Conservation (phyloP, 23 tunicate species). For the Phallusia fumigata region DNA sequence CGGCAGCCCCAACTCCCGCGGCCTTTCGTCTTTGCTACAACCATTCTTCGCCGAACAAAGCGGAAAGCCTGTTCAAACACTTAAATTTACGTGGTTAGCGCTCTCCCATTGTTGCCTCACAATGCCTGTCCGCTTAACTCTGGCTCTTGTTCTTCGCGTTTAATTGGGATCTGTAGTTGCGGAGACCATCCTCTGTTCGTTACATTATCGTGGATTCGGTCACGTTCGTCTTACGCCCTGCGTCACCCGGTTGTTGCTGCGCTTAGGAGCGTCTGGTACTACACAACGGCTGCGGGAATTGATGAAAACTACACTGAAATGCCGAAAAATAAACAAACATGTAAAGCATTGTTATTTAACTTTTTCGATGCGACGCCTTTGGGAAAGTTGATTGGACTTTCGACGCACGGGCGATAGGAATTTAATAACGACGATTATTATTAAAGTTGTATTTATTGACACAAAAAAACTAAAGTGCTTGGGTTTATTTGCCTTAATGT, state of each 20-base stretch:
- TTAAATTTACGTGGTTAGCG: neutral
- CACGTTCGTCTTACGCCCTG: neutral
- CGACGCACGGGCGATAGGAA: too few species aligned
- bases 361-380: too few species aligned
- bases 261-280: too few species aligned
- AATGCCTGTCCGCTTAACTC: neutral
- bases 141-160: neutral
- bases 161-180: neutral
- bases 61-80: constrained; percentile 8
- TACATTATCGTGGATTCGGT: neutral
- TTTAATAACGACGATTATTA: too few species aligned
- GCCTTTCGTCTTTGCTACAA: neutral
- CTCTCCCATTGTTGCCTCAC: neutral
- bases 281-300: too few species aligned
- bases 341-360: too few species aligned
- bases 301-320: too few species aligned
- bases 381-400: too few species aligned
- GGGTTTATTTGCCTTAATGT: neutral
- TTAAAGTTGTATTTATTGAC: too few species aligned
- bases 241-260: too few species aligned
- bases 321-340: too few species aligned
- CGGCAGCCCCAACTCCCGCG: neutral
- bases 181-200: neutral
- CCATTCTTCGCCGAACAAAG: neutral
- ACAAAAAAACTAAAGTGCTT: too few species aligned